Percentiles rank a stretch among this genome's conserved stretches.
These are phyloP conservation scores for Ormyrus nitidulus DNA, from an alignment of 2,888 invertebrate species.

Conservation along the genomic window DNA sequence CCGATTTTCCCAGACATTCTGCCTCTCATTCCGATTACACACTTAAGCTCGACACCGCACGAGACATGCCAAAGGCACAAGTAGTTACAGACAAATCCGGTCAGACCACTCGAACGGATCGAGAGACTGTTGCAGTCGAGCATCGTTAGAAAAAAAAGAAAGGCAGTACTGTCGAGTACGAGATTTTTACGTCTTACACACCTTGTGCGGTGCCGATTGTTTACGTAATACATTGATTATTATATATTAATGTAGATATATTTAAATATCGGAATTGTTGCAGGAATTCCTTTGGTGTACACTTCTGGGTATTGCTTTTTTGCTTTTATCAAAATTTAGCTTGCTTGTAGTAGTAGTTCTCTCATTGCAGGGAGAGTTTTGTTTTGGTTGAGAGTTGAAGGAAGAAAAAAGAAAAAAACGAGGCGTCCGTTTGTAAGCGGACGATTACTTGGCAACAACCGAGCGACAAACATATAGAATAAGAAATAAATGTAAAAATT, in stretches of 20 bases:
- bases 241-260: slow-evolving; percentile 30
- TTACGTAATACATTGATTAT: neutral
- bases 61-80: slow-evolving; percentile 16
- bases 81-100: neutral
- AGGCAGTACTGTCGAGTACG: too few species aligned
- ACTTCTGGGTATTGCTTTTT: slow-evolving; percentile 35
- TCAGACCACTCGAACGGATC: neutral
- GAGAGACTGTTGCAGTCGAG: too few species aligned
- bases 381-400: neutral
- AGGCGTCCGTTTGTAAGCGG: slow-evolving; percentile 39
- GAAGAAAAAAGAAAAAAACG: slow-evolving; percentile 2
- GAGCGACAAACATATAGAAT: slow-evolving; percentile 41
- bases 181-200: too few species aligned
- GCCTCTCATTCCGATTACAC: slow-evolving; percentile 18
- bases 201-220: too few species aligned
- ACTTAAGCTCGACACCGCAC: neutral
- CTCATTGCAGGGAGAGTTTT: slow-evolving; percentile 52
- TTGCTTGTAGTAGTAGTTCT: slow-evolving; percentile 20
- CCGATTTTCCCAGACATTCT: neutral
- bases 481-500: slow-evolving; percentile 17
- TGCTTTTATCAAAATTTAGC: slow-evolving; percentile 11
- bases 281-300: slow-evolving; percentile 54
- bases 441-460: slow-evolving; percentile 33
- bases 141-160: too few species aligned
- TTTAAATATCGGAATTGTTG: slow-evolving; percentile 49